phyloP scores from a whole-genome alignment of 2,888 invertebrate genomes.

The Caenorhabditis sp. region DNA sequence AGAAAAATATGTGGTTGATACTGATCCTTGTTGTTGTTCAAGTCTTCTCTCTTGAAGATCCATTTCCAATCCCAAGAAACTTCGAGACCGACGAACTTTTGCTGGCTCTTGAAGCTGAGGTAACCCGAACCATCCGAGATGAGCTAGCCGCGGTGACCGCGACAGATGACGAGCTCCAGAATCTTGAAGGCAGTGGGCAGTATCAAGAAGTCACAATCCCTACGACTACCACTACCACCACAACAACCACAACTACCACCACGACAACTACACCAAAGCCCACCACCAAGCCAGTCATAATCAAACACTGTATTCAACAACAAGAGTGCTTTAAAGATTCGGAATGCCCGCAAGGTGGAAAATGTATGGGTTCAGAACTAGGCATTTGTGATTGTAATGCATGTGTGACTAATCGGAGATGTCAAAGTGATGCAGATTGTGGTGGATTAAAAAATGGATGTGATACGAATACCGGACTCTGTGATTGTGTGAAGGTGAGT shows the following conservation, averaged over 20 bases:
- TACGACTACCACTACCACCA: conserved; percentile 15
- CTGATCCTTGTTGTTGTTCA: too few species aligned
- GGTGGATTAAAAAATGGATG: conserved; percentile 32
- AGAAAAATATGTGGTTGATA: background rate
- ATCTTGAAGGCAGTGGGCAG: conserved; percentile 21
- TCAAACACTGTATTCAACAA: conserved; percentile 7
- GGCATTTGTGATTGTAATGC: conserved; percentile 38
- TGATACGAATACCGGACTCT: conserved; percentile 11
- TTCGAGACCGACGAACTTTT: conserved; percentile 1
- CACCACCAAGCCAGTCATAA: conserved; percentile 5
- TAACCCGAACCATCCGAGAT: conserved; percentile 16
- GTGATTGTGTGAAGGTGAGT: conserved; percentile 25
- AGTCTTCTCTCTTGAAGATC: background rate
- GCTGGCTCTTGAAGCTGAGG: conserved; percentile 20
- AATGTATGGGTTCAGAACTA: conserved; percentile 30
- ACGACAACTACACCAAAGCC: conserved; percentile 4
- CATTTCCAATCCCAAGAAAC: background rate
- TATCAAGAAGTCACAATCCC: background rate
- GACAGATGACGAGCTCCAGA: conserved; percentile 29
- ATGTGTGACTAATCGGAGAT: conserved; percentile 21
- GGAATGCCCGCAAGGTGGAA: conserved; percentile 23
- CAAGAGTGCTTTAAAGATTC: conserved; percentile 24
- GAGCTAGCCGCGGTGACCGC: conserved; percentile 14
- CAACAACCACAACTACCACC: conserved; percentile 17
- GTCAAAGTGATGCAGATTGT: conserved; percentile 26